These are phyloP conservation scores for Cuniculus paca DNA, from an alignment of 2,797 vertebrate species.

Conservation along the genomic window DNA sequence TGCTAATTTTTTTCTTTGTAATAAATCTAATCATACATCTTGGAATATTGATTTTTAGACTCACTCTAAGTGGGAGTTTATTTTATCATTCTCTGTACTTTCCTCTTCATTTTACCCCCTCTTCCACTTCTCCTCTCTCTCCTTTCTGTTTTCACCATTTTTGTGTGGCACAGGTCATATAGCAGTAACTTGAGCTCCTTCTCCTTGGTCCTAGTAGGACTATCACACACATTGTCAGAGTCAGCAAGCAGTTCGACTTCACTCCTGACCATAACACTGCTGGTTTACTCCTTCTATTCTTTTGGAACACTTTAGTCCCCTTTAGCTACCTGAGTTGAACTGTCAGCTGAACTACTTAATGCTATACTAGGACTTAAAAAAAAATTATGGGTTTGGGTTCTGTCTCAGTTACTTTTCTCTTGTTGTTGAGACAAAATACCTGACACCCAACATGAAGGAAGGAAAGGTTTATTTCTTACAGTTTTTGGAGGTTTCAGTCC, in stretches of 20 bases:
- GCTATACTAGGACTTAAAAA: background rate
- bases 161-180: background rate
- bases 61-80: background rate
- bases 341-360: background rate
- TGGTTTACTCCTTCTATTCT: background rate
- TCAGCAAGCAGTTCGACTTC: background rate
- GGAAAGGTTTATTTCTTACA: too few species aligned
- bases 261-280: background rate
- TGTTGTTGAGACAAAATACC: too few species aligned
- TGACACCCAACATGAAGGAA: too few species aligned
- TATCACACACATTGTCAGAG: background rate
- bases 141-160: background rate
- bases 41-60: constrained; percentile 28
- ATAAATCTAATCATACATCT: constrained; percentile 4
- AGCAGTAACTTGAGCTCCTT: background rate
- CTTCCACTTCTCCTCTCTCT: background rate
- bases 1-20: constrained; percentile 33
- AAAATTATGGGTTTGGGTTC: background rate
- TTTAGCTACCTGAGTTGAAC: background rate
- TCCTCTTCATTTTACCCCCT: background rate
- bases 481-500: too few species aligned
- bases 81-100: background rate
- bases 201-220: background rate
- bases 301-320: background rate
- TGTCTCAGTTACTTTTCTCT: too few species aligned